Base-by-base conservation (phyloP, 2,113 vertebrate species). In the Cairina moschata region DNA sequence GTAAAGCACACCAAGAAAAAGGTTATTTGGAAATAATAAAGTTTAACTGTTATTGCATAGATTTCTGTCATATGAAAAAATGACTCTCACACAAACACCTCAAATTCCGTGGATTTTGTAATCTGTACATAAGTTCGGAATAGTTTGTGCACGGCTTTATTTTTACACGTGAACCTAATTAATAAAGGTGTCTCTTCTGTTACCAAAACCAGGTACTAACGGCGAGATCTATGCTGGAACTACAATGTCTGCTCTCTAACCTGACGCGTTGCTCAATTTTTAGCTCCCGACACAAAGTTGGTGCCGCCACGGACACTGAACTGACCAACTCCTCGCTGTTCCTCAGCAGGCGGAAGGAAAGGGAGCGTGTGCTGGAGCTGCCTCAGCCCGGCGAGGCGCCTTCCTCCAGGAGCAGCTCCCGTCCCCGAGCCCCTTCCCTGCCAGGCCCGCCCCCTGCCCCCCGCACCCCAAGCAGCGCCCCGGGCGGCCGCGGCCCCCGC, bases 201-300 rank as follows among this genome's bases (percentile, higher is more conserved):
- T 54, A 60, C 32, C 59, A 38, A 75, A 77, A 78, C 34, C 6
- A 60, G 78, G 71, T 9, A 11, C 40, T 17, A 67, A 34, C 4
- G 15, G 26, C 36, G 81, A 65, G 36, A 86, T 5, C 17, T 8
- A 72, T 8, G 18, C 3, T 21, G 26, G 38, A 68, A 81, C 13
- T 63, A 28, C 34, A 76, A 63, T 25, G 9, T 10, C 54, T 36
- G 38, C 29, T 52, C 29, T 67, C 46, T 22, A 5, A 11, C 25
- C 54, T 20, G 4, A 56, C 17, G n/a, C 68, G 26, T 44, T 65
- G 34, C 1, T 44, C 20, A 6, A 5, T 68, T 81, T 52, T 94
- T 46, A 34, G 28, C 17, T 84, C 62, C 29, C 0, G 3, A 60
- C 23, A 32, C 0, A 0, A 68, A 71, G 50, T 28, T 31, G 1